A percentile compares a stretch with the other conserved stretches of the same genome.
These are phyloP conservation scores for Gari tellinella DNA, from an alignment of 2,888 invertebrate genomes.

Conservation along the genomic window DNA sequence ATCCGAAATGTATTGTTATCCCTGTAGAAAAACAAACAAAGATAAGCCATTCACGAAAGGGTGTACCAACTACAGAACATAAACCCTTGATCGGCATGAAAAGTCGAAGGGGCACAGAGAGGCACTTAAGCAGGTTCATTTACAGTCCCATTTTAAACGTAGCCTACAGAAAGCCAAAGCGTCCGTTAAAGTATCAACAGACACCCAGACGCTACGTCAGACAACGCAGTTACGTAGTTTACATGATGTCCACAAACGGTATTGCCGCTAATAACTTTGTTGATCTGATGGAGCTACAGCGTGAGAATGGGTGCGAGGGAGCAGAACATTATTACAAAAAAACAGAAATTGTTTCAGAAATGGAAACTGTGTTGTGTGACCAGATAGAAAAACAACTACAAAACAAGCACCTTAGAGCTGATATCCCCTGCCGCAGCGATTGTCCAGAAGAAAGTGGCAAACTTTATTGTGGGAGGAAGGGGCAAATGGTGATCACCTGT, in stretches of 20 bases:
- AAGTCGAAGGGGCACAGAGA: neutral
- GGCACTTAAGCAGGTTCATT: neutral
- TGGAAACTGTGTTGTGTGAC: conserved; percentile 14
- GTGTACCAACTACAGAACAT: too few relatives aligned
- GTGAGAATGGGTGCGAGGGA: conserved; percentile 16
- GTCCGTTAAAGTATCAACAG: neutral
- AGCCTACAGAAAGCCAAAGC: conserved; percentile 1
- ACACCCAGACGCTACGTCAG: conserved; percentile 1
- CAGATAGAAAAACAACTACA: conserved; percentile 4
- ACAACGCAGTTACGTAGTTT: conserved; percentile 7
- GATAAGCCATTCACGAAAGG: neutral
- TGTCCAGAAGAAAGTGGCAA: too few relatives aligned
- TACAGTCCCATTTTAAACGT: neutral
- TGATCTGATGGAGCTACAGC: conserved; percentile 9
- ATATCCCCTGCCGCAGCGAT: too few relatives aligned
- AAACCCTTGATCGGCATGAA: conserved; percentile 7
- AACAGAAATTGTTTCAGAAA: too few relatives aligned
- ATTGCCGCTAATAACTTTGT: conserved; percentile 13
- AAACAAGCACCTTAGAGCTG: too few relatives aligned
- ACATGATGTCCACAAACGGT: conserved; percentile 14
- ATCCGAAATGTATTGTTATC: conserved; percentile 5
- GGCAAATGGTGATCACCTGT: too few relatives aligned
- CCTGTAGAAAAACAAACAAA: neutral
- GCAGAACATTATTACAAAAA: too few relatives aligned
- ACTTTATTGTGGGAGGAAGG: too few relatives aligned